A percentile compares a stretch with the other conserved stretches of the same genome.
phyloP scores from a whole-genome alignment of 2,888 invertebrate species.

The Trypoxylon attenuatum region DNA sequence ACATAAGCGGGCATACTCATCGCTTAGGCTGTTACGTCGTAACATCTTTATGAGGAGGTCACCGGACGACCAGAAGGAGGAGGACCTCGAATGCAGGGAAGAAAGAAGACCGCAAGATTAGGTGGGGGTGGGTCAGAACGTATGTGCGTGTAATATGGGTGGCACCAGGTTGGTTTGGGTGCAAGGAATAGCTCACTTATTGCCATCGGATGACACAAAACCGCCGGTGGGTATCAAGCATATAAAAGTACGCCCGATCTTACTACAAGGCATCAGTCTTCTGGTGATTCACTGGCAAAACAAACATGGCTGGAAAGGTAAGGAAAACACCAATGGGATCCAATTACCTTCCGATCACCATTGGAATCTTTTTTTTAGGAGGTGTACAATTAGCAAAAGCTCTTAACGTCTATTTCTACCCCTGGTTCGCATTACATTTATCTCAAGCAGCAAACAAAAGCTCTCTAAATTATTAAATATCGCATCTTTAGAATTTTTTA shows the following conservation, averaged over 20 bases:
- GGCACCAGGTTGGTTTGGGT: slow-evolving; percentile 40
- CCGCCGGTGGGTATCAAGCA: slow-evolving; percentile 40
- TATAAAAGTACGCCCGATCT: slow-evolving; percentile 65
- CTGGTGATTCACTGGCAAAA: slow-evolving; percentile 61
- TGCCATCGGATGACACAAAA: slow-evolving; percentile 54
- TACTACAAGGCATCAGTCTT: slow-evolving; percentile 66
- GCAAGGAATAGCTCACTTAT: slow-evolving; percentile 51
- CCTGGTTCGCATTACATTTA: too few relatives aligned
- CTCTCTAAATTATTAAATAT: too few relatives aligned
- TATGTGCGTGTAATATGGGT: slow-evolving; percentile 45
- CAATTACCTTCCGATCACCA: not conserved
- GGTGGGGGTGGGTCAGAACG: slow-evolving; percentile 49
- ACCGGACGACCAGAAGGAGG: slow-evolving; percentile 29
- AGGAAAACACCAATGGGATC: slow-evolving; percentile 13
- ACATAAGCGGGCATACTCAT: slow-evolving; percentile 46
- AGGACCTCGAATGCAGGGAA: slow-evolving; percentile 10
- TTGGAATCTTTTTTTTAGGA: too few relatives aligned
- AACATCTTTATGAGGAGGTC: slow-evolving; percentile 65
- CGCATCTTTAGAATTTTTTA: not conserved
- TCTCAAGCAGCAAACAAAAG: too few relatives aligned
- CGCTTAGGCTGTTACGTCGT: slow-evolving; percentile 30
- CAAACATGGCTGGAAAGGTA: slow-evolving; percentile 67
- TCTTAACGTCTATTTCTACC: too few relatives aligned
- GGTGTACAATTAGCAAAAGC: too few relatives aligned
- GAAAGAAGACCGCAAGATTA: slow-evolving; percentile 32